These are phyloP conservation scores for Saxicola maurus DNA, from an alignment of 2,797 vertebrate genomes.

Conservation along the genomic window DNA sequence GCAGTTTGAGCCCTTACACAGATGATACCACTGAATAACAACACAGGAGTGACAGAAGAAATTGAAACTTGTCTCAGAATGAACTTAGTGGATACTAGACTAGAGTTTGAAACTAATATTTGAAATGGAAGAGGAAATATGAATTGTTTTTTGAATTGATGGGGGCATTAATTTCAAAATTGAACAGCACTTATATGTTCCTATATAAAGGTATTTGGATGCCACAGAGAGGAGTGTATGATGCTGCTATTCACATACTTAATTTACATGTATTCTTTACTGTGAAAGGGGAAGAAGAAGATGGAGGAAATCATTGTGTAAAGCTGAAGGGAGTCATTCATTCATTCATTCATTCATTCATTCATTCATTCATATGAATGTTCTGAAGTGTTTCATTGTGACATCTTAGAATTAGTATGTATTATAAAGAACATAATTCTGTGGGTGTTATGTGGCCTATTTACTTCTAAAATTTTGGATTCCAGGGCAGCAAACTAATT, in stretches of 20 bases:
- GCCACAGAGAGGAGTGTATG: not conserved
- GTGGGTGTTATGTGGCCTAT: not conserved
- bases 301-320: not conserved
- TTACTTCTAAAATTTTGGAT: not conserved
- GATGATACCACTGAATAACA: not conserved
- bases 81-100: not conserved
- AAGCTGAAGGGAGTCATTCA: not conserved
- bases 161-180: not conserved
- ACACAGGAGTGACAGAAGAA: not conserved
- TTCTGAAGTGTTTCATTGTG: not conserved
- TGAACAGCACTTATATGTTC: fast-evolving
- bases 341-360: not conserved
- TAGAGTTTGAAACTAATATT: not conserved
- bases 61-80: not conserved
- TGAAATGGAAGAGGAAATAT: not conserved
- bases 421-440: not conserved
- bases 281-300: not conserved
- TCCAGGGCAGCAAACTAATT: not conserved
- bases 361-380: not conserved
- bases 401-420: not conserved
- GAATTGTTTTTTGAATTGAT: not conserved
- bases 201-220: not conserved
- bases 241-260: not conserved
- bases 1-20: not conserved
- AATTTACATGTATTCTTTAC: not conserved